Evolutionary conservation across 2,888 invertebrate species (phyloP), one percentile per base, ranked within the genome.

Genomic region (Drosophila paracracens): DNA sequence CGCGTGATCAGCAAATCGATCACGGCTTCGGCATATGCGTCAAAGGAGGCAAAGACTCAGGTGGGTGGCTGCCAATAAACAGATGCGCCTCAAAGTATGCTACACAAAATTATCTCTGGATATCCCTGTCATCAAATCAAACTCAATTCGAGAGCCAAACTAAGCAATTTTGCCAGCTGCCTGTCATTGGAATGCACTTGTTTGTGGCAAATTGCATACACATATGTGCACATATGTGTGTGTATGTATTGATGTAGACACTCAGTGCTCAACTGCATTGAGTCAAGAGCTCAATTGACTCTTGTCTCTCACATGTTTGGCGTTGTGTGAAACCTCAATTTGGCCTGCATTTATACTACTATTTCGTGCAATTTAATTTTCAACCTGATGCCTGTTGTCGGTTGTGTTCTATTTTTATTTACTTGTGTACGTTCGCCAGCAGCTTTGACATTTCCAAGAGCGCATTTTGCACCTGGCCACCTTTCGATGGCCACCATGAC

Each of bases 11-110:
- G 62, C 95, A 95, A 57, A 96, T 96, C 74, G 96, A 97, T 92
- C 97, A 97, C 92, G 97, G 97, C 72, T 97, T 97, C 94, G 97
- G 97, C 75, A 97, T 97, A 91, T 97, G 97, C 94, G 97, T 97
- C 92, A 97, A 97, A 94, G 97, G 97, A 91, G 97, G 97, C 85
- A 97, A 97, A 94, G 97, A 97, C 93, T 96, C 97, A 93, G 97
- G 97, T 97, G 93, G 74, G 81, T 36, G 56, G 0, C 6, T 18
- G 36, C 7, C 36, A 2, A 18, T 6, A 4, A 36, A 38, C 38
- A 13, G 3, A 18, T 25, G 43, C 60, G 46, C 65, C 18, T 10
- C 10, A 1, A 65, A 13, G 43, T 60, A 56, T 65, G 48, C 66
- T 13, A 53, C 33, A 46, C 11, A 31, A 40, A 40, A 31, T 21